A percentile compares a stretch with the other conserved stretches of the same genome.
Evolutionary conservation across 1,140 invertebrate species (phyloP).

Genomic region (Oryzaephilus surinamensis): DNA sequence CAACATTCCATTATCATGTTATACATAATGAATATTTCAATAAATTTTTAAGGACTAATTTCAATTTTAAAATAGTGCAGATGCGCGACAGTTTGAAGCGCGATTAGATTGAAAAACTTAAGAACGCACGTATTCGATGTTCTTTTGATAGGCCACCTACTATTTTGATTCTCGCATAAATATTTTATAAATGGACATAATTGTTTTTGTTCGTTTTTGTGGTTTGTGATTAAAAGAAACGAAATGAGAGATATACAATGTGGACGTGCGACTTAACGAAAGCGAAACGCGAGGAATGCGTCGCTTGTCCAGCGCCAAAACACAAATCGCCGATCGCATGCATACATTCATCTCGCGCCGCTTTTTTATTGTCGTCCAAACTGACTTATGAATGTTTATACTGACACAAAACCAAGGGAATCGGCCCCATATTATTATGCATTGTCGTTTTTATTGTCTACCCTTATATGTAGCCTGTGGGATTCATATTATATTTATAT

Average conservation of each 20-base stretch:
- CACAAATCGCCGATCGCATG: constrained; percentile 32
- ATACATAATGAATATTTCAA: constrained; percentile 29
- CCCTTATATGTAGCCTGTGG: too few relatives aligned
- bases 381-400: constrained; percentile 31
- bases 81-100: too few relatives aligned
- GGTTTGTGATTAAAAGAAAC: neutral
- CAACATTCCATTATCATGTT: constrained; percentile 20
- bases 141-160: constrained; percentile 6
- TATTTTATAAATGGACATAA: neutral
- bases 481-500: too few relatives aligned
- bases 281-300: constrained; percentile 18
- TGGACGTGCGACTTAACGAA: constrained; percentile 10
- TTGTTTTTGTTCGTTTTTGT: neutral
- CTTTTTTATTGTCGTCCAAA: constrained; percentile 22
- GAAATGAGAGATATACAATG: constrained; percentile 8
- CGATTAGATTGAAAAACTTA: too few relatives aligned
- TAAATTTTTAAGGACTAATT: constrained; percentile 27
- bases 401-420: constrained; percentile 11
- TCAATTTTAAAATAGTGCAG: too few relatives aligned
- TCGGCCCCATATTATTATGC: constrained; percentile 3
- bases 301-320: constrained; percentile 33
- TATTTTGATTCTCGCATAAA: constrained; percentile 2
- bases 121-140: too few relatives aligned
- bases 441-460: too few relatives aligned
- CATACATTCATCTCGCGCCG: constrained; percentile 27